These are phyloP conservation scores for Nomada ferruginata DNA, from an alignment of 2,888 invertebrate genomes.

Conservation along the genomic window DNA sequence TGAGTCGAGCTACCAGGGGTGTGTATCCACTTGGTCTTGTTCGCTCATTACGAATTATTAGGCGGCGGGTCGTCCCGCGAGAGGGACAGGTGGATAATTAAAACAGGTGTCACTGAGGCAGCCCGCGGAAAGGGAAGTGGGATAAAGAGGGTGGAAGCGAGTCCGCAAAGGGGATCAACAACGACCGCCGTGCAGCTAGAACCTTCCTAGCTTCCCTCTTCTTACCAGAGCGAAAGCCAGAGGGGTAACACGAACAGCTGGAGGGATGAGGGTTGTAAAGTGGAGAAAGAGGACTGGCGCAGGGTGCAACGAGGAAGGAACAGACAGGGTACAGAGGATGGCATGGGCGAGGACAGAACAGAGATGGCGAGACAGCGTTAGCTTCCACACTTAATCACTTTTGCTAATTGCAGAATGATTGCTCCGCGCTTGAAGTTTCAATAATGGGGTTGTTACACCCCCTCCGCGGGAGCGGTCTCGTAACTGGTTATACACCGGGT, in stretches of 20 bases:
- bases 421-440: constrained; percentile 80
- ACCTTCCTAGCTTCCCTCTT: not conserved
- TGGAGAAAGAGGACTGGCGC: not conserved
- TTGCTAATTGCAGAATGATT: constrained; percentile 82
- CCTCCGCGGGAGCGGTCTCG: constrained; percentile 42
- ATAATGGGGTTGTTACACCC: constrained; percentile 80
- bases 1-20: not conserved
- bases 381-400: constrained; percentile 80
- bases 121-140: not conserved
- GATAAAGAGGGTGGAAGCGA: constrained; percentile 14
- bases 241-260: not conserved
- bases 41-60: constrained; percentile 54
- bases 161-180: constrained; percentile 35
- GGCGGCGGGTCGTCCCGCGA: constrained; percentile 1
- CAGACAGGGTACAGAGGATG: not conserved
- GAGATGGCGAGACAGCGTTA: constrained; percentile 58
- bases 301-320: not conserved
- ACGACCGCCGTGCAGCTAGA: constrained; percentile 6
- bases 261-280: not conserved
- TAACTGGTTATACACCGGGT: constrained; percentile 65
- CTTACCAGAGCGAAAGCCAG: not conserved
- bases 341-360: not conserved
- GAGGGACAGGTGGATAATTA: constrained; percentile 65
- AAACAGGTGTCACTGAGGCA: constrained; percentile 60
- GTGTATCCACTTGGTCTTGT: constrained; percentile 40